Base-by-base conservation (phyloP, 2,797 vertebrate genomes). In the Peromyscus aztecus region DNA sequence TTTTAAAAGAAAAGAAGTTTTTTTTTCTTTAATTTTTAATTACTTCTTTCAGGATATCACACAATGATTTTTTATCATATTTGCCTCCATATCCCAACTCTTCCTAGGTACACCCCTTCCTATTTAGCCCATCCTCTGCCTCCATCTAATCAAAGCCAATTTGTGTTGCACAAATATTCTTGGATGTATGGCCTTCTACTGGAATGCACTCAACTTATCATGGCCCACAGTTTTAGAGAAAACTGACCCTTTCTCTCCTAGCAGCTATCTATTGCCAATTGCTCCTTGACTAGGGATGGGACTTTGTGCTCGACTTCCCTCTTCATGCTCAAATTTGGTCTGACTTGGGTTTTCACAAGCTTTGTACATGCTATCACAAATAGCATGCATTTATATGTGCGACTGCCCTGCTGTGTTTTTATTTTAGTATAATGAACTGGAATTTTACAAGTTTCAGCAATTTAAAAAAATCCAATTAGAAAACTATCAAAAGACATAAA, bases 391-490 rank as follows among this genome's bases (percentile, higher is more conserved):
- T n/a, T 21, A 52, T n/a, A 23, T n/a, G 31, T 69, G 11, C 19
- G n/a, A 52, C 40, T 52, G 31, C n/a, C 46, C 21, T 69, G 31
- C 84, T 69, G 34, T n/a, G 61, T 27, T 95, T 94, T 80, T 43
- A 87, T 82, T 94, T 91, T 31, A 57, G 5, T 71, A 77, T 88
- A 93, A 84, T 43, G n/a, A 86, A 14, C 0, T 84, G 8, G 12
- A 81, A n/a, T 94, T 87, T 71, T 31, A 95, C 2, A 92, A 91
- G 95, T 76, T 65, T 83, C 21, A 94, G 34, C 37, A 86, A 29
- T 77, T 91, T 24, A 10, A 75, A 91, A 91, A 71, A 59, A 34
- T 82, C 3, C 31, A 81, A 4, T 84, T 95, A 93, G 37, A 93
- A 96, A 94, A 52, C 5, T 61, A 2, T 46, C 16, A 57, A 94